These are phyloP conservation scores for Lepus oiostolus DNA, from an alignment of 2,797 vertebrate genomes.

Conservation along the genomic window DNA sequence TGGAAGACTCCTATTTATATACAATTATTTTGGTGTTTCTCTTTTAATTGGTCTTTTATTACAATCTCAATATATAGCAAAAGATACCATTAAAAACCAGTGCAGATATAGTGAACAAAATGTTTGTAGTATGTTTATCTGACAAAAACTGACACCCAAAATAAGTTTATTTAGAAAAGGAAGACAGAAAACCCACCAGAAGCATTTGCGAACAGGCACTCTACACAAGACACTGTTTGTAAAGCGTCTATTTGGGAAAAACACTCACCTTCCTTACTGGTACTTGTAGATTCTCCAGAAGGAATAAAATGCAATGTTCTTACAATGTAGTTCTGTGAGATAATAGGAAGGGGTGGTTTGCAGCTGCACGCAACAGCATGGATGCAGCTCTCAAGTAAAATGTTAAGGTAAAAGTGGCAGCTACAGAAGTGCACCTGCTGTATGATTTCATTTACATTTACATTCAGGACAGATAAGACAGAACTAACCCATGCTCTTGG, in stretches of 20 bases:
- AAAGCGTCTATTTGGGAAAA: not conserved
- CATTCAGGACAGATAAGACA: not conserved
- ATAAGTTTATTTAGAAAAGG: not conserved
- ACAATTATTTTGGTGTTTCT: not conserved
- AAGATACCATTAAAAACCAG: not conserved
- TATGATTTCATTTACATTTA: not conserved
- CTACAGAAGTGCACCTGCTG: not conserved
- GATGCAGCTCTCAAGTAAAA: slow-evolving; percentile 7
- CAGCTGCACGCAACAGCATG: not conserved
- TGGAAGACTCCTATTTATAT: not conserved
- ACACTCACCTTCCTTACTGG: not conserved
- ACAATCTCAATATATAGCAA: not conserved
- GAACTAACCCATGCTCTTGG: not conserved
- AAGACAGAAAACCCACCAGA: not conserved
- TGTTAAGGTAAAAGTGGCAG: not conserved
- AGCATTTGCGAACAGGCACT: not conserved
- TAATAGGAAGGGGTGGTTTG: not conserved
- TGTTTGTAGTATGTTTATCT: not conserved
- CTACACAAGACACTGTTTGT: not conserved
- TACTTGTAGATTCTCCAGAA: not conserved
- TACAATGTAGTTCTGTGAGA: not conserved
- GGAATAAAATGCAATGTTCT: not conserved
- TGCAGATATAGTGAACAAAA: not conserved
- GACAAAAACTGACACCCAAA: not conserved
- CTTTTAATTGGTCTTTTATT: not conserved